Evolutionary conservation across 2,797 vertebrate genomes (phyloP), one percentile per base, ranked within the genome.

Genomic region (Telmatherina bonti): DNA sequence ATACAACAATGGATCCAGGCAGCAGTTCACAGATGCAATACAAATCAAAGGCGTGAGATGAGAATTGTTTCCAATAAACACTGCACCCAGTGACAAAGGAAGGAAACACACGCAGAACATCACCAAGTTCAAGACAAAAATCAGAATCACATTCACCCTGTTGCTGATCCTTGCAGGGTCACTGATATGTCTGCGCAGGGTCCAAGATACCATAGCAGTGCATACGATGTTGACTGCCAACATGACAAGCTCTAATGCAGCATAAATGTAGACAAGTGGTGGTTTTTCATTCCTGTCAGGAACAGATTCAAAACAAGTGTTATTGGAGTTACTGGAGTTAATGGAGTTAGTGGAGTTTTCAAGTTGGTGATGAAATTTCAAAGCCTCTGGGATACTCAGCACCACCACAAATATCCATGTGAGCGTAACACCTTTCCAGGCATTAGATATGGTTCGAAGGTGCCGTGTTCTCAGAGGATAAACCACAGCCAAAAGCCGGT

Each of bases 401-500:
- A 18, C 0, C 22, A 83, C 0, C 43, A 91, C 30, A 12, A 78
- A 26, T n/a, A 63, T 35, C 71, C 93, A 93, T 8, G 84, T 57
- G 0, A 87, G 0, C 0, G 0, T 56, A 0, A 57, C 79, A 7
- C 81, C 86, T 72, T 70, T 91, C 18, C 56, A 66, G 22, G 92
- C 86, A 0, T 81, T 84, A 18, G 75, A 43, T 0, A 8, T 0
- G 0, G 75, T 91, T 9, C 93, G 78, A 22, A 91, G n/a, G 7
- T 67, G 76, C 0, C 90, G 82, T 0, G 91, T 87, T 66, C 82
- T 84, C 58, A 94, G 63, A 13, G 92, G 93, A 31, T 86, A 92
- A n/a, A 92, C 92, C 62, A 94, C 83, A 11, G 93, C 93, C 54
- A 93, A 67, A 36, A 93, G 77, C 33, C 92, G 83, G 78, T 93